Conservation (phyloP, 2,888 invertebrate genomes). For the Pammene aurita region DNA sequence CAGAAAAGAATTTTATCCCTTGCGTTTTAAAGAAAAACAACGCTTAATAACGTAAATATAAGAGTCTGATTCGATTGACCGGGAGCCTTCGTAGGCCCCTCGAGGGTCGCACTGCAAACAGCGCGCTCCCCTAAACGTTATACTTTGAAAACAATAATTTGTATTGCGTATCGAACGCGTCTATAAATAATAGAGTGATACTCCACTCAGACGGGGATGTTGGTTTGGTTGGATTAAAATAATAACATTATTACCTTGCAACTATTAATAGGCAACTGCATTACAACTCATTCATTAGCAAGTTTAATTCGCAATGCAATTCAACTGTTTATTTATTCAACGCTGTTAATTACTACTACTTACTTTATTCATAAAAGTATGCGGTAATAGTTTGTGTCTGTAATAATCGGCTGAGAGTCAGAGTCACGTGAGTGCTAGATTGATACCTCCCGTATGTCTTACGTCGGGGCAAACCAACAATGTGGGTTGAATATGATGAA, state of each 20-base stretch:
- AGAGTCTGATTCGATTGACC: constrained; percentile 62
- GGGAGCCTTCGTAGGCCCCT: constrained; percentile 57
- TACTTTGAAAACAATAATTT: constrained; percentile 84
- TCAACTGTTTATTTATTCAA: too few relatives aligned
- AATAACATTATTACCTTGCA: constrained; percentile 49
- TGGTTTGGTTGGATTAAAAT: constrained; percentile 58
- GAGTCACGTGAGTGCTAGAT: too few relatives aligned
- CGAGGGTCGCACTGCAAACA: constrained; percentile 81
- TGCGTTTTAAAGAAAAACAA: constrained; percentile 56
- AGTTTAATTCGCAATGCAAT: not conserved
- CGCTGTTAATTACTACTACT: too few relatives aligned
- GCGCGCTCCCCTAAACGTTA: constrained; percentile 81
- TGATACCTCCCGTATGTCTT: too few relatives aligned
- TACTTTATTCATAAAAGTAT: too few relatives aligned
- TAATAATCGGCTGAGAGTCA: too few relatives aligned
- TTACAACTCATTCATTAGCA: not conserved
- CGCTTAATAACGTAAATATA: constrained; percentile 60
- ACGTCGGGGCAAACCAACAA: too few relatives aligned
- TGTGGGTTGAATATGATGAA: too few relatives aligned
- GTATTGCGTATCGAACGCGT: constrained; percentile 84
- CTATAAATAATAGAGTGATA: constrained; percentile 83
- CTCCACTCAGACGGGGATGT: constrained; percentile 62
- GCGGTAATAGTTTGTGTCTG: too few relatives aligned
- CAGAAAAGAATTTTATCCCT: constrained; percentile 67
- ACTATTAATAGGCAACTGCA: not conserved